Percentiles rank a stretch among this genome's conserved stretches.
Conservation (phyloP, 1,140 invertebrate genomes). For the Lordiphosa mommai region DNA sequence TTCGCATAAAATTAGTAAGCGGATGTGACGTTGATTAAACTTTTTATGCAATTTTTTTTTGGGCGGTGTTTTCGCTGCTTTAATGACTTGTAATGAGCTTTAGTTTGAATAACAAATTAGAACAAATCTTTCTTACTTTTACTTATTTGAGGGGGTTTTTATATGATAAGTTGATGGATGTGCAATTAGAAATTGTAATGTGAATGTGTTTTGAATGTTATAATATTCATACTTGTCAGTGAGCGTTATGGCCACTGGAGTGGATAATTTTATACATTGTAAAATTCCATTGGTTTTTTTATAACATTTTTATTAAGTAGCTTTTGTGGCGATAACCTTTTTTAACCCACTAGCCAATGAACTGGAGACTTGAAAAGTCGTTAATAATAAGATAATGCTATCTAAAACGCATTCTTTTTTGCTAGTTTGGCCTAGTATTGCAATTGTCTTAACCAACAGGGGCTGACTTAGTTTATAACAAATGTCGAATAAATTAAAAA, state of each 20-base stretch:
- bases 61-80: constrained; percentile 3
- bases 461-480: too few relatives aligned
- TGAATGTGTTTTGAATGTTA: not conserved
- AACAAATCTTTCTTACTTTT: constrained; percentile 6
- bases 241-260: constrained; percentile 1
- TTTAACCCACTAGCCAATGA: too few relatives aligned
- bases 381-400: too few relatives aligned
- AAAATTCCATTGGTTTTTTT: too few relatives aligned
- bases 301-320: too few relatives aligned
- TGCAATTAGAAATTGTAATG: constrained; percentile 23
- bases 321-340: too few relatives aligned
- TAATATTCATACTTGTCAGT: not conserved
- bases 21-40: constrained; percentile 42
- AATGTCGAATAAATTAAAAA: too few relatives aligned
- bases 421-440: too few relatives aligned
- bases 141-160: not conserved
- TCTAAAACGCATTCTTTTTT: too few relatives aligned
- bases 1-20: constrained; percentile 61
- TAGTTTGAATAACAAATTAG: constrained; percentile 47
- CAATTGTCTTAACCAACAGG: too few relatives aligned
- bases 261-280: too few relatives aligned
- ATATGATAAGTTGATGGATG: constrained; percentile 28
- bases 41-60: constrained; percentile 18
- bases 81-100: constrained; percentile 28
- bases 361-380: too few relatives aligned